A percentile compares a stretch with the other conserved stretches of the same genome.
These are phyloP conservation scores for Dicrurus megarhynchus DNA, from an alignment of 2,113 vertebrate species.

Conservation along the genomic window DNA sequence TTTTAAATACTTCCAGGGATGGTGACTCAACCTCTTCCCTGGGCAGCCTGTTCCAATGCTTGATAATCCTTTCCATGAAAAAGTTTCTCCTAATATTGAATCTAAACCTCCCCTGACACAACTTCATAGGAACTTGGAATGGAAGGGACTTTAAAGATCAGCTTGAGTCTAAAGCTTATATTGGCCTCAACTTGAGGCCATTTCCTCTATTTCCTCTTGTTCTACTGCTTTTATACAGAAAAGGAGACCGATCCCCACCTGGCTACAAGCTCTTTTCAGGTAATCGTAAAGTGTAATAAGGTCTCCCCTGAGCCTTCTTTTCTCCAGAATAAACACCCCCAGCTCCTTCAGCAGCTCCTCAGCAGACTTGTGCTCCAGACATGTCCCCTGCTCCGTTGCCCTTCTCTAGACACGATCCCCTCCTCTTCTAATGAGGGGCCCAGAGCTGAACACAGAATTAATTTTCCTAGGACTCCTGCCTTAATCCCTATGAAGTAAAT, in stretches of 20 bases:
- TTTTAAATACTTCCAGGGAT: not conserved
- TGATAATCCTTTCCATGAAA: not conserved
- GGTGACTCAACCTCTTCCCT: not conserved
- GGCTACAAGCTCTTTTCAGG: not conserved
- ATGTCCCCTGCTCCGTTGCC: accelerated
- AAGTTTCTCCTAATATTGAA: not conserved
- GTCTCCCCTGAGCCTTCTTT: not conserved
- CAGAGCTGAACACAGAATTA: not conserved
- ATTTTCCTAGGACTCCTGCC: not conserved
- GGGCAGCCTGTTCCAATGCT: not conserved
- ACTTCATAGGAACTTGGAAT: not conserved
- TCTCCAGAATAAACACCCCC: not conserved
- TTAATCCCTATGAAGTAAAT: not conserved
- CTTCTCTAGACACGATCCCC: accelerated
- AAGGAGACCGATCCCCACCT: not conserved
- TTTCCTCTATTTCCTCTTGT: not conserved
- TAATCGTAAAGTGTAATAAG: not conserved
- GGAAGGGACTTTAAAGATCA: not conserved
- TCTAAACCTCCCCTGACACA: not conserved
- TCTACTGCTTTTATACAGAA: not conserved
- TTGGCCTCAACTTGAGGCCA: not conserved
- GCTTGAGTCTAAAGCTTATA: not conserved
- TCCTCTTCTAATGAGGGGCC: not conserved
- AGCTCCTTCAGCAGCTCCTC: not conserved
- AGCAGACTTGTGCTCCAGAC: not conserved